These are phyloP conservation scores for Acleris emargana DNA, from an alignment of 2,888 invertebrate genomes.

Conservation along the genomic window DNA sequence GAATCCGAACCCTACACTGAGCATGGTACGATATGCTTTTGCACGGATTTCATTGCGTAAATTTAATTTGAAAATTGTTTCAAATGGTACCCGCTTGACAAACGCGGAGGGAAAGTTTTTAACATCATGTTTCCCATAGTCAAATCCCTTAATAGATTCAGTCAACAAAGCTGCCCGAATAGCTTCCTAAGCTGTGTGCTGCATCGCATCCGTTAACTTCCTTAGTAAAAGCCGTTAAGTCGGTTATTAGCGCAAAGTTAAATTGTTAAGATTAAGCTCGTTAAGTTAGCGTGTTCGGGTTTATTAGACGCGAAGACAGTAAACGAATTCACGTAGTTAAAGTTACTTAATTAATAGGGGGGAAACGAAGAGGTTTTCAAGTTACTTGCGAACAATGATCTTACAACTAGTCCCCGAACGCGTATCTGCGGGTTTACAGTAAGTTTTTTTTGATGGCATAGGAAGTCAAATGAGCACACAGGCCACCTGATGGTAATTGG, in stretches of 20 bases:
- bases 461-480: too few relatives aligned
- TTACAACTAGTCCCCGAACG: too few relatives aligned
- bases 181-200: conserved; percentile 11
- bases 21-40: too few relatives aligned
- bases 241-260: conserved; percentile 27
- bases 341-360: conserved; percentile 4
- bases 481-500: too few relatives aligned
- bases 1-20: too few relatives aligned
- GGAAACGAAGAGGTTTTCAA: background rate
- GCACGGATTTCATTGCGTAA: too few relatives aligned
- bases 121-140: too few relatives aligned
- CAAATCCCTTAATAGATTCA: background rate
- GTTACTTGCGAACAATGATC: background rate
- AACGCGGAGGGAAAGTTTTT: too few relatives aligned
- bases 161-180: background rate
- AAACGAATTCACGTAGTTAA: conserved; percentile 8
- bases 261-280: conserved; percentile 36
- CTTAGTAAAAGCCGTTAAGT: conserved; percentile 27
- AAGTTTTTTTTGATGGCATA: too few relatives aligned
- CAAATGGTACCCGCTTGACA: too few relatives aligned
- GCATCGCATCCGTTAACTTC: conserved; percentile 21
- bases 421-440: too few relatives aligned
- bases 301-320: conserved; percentile 11
- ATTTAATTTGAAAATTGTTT: too few relatives aligned
- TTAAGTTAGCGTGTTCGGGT: conserved; percentile 4